phyloP scores from a whole-genome alignment of 2,888 invertebrate species.

The Archips crataeganus region DNA sequence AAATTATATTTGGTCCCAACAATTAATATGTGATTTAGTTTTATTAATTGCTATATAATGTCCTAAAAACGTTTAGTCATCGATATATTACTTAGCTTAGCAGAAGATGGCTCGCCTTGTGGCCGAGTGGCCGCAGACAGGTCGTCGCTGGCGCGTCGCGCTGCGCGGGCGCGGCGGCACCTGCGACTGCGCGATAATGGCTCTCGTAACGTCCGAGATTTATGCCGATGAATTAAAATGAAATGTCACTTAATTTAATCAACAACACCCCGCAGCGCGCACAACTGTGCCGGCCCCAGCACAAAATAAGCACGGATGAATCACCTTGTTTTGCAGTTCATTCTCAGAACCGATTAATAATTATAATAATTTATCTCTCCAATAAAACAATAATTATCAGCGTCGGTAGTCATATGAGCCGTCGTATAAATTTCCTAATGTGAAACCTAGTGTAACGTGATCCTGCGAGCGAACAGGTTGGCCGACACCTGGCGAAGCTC shows the following conservation, averaged over 20 bases:
- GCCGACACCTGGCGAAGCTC: constrained; percentile 72
- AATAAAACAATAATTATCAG: constrained; percentile 83
- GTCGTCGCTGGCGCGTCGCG: constrained; percentile 34
- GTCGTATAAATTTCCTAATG: constrained; percentile 85
- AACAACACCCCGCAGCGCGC: constrained; percentile 72
- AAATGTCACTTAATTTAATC: constrained; percentile 83
- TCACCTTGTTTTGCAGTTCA: constrained; percentile 82
- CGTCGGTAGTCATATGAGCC: constrained; percentile 80
- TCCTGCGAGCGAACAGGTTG: constrained; percentile 73
- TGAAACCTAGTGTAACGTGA: constrained; percentile 83
- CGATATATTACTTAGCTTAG: not conserved
- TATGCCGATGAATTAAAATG: constrained; percentile 76
- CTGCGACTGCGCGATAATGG: constrained; percentile 65
- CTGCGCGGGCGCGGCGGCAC: constrained; percentile 58
- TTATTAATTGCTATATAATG: not conserved
- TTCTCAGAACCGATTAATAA: constrained; percentile 81
- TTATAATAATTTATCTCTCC: constrained; percentile 79
- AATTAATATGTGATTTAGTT: too few relatives aligned
- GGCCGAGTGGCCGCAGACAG: constrained; percentile 12
- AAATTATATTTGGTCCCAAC: too few relatives aligned
- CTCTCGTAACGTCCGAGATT: constrained; percentile 74
- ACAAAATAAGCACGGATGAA: constrained; percentile 71
- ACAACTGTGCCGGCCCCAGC: constrained; percentile 63
- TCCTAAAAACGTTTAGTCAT: not conserved
- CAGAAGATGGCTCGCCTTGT: not conserved